Evolutionary conservation across 2,113 vertebrate genomes (phyloP).

Genomic region (Gambusia holbrooki): DNA sequence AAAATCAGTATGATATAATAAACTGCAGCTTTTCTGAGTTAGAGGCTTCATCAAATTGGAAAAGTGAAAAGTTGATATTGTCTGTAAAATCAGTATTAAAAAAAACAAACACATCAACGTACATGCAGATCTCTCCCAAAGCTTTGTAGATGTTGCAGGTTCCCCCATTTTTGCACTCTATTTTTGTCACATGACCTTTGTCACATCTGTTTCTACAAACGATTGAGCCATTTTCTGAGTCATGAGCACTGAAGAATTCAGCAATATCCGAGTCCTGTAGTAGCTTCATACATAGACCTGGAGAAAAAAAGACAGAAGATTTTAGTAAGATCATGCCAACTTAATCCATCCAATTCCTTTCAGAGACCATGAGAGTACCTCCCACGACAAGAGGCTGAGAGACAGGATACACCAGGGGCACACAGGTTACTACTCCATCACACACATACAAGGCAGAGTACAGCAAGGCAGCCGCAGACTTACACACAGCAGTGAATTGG

Average conservation of each 20-base stretch:
- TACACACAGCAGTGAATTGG: too few species aligned
- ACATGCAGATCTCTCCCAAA: slow-evolving; percentile 20
- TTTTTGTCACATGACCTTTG: rapidly evolving
- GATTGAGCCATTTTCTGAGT: rapidly evolving
- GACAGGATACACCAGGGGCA: too few species aligned
- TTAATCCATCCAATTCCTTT: too few species aligned
- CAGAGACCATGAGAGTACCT: too few species aligned
- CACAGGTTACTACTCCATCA: too few species aligned
- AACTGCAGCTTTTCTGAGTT: too few species aligned
- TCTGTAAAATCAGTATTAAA: background rate
- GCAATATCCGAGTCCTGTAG: background rate
- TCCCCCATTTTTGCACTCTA: slow-evolving; percentile 15
- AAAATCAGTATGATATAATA: too few species aligned
- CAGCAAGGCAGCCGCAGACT: too few species aligned
- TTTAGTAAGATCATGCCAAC: background rate
- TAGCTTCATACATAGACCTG: rapidly evolving
- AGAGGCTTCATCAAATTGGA: too few species aligned
- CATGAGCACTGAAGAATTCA: rapidly evolving
- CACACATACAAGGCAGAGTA: too few species aligned
- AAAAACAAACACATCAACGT: background rate
- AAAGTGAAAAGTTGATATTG: too few species aligned
- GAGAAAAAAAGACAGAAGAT: background rate
- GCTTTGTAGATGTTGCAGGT: slow-evolving; percentile 3
- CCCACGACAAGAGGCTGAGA: too few species aligned
- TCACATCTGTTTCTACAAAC: slow-evolving; percentile 9